Conservation (phyloP, 2,113 vertebrate species). For the Neodontobutis hainanensis region DNA sequence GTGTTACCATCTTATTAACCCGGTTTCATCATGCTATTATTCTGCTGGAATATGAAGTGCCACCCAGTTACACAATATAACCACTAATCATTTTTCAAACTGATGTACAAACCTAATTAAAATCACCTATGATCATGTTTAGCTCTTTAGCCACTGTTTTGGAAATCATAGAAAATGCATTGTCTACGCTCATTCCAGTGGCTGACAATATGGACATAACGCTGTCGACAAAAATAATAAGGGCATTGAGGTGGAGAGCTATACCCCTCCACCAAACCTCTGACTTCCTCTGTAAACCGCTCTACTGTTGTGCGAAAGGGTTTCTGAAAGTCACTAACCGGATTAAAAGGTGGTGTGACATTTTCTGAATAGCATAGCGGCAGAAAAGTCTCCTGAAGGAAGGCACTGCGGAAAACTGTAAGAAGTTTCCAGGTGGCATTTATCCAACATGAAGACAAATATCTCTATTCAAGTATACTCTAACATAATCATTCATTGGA, state of each 20-base stretch:
- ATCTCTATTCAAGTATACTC: no score
- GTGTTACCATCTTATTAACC: no score
- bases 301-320: conserved; percentile 23
- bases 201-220: background rate
- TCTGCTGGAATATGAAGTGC: no score
- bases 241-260: background rate
- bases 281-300: conserved; percentile 15
- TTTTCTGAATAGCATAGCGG: conserved; percentile 43
- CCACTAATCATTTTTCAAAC: no score
- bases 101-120: background rate
- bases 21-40: no score
- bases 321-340: conserved; percentile 44
- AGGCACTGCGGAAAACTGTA: conserved; percentile 6
- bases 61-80: no score
- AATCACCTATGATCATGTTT: background rate
- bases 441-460: background rate
- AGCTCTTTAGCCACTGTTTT: background rate
- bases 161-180: background rate
- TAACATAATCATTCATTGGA: background rate
- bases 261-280: conserved; percentile 5
- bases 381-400: conserved; percentile 32
- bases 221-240: background rate
- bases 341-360: conserved; percentile 55
- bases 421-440: conserved; percentile 12
- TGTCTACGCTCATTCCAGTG: background rate